phyloP scores from a whole-genome alignment of 2,113 vertebrate genomes.

The Copsychus sechellarum region DNA sequence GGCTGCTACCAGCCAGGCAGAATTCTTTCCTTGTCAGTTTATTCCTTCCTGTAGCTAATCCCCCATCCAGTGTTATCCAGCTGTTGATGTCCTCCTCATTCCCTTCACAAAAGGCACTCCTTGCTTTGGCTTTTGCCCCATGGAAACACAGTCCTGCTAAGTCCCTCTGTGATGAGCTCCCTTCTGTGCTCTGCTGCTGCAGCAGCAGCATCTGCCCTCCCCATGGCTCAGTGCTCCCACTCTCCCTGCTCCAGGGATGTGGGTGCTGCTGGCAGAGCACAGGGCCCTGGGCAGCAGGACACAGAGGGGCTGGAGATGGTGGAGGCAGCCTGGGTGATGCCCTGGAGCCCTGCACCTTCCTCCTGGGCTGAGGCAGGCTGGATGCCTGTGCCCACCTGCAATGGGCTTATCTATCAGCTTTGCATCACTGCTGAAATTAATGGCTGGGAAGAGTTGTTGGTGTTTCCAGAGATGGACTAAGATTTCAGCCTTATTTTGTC shows the following conservation, averaged over 20 bases:
- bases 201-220: constrained; percentile 9
- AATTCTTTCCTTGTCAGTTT: not conserved
- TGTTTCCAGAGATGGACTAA: not conserved
- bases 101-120: not conserved
- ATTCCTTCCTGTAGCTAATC: not conserved
- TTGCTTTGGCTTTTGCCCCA: constrained; percentile 23
- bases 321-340: not conserved
- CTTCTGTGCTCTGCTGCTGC: not conserved
- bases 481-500: not conserved
- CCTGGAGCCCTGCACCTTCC: not conserved
- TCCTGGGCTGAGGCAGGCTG: not conserved
- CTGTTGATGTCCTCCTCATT: not conserved
- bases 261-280: not conserved
- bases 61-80: not conserved
- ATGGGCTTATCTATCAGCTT: rapidly evolving
- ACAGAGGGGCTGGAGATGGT: not conserved
- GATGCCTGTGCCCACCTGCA: not conserved
- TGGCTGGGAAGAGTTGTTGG: not conserved
- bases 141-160: not conserved
- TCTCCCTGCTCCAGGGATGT: not conserved
- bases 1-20: constrained; percentile 2
- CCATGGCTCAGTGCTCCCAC: not conserved
- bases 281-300: not conserved
- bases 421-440: not conserved
- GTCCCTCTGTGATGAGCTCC: not conserved